phyloP scores from a whole-genome alignment of 2,113 vertebrate species.

The Grallaria varia region DNA sequence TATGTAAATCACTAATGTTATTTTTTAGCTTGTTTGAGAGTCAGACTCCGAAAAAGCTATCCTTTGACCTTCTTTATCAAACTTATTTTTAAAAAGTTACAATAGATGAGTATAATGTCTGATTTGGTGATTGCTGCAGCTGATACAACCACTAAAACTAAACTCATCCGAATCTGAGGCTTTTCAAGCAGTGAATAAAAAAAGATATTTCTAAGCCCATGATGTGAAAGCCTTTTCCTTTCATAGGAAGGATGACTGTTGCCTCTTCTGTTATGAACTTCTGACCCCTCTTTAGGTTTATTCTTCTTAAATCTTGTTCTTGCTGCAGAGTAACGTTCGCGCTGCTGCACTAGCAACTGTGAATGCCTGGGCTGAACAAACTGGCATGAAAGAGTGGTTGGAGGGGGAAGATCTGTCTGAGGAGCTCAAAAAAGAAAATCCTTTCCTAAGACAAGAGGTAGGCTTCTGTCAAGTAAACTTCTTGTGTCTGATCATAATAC shows the following conservation, averaged over 20 bases:
- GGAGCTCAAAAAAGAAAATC: slow-evolving; percentile 95
- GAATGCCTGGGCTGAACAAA: slow-evolving; percentile 94
- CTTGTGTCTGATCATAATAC: background rate
- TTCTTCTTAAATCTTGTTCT: slow-evolving; percentile 26
- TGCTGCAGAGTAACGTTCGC: slow-evolving; percentile 83
- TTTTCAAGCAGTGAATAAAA: background rate
- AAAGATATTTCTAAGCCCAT: background rate
- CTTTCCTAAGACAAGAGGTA: slow-evolving; percentile 95
- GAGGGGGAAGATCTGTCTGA: slow-evolving; percentile 97
- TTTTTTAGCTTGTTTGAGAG: background rate
- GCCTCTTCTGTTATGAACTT: background rate
- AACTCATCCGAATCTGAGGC: background rate
- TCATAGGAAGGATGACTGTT: background rate
- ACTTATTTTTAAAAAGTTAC: background rate
- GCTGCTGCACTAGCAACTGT: slow-evolving; percentile 88
- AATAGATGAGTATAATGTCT: background rate
- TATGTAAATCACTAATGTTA: background rate
- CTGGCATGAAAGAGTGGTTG: slow-evolving; percentile 97
- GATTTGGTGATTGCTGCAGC: background rate
- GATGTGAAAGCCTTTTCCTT: background rate
- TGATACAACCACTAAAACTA: background rate
- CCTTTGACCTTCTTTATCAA: background rate
- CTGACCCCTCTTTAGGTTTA: background rate
- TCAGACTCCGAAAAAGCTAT: background rate
- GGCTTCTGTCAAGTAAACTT: background rate